Percentiles rank a stretch among this genome's conserved stretches.
Evolutionary conservation across 2,888 invertebrate genomes (phyloP).

Genomic region (Cacoxenus indagator): DNA sequence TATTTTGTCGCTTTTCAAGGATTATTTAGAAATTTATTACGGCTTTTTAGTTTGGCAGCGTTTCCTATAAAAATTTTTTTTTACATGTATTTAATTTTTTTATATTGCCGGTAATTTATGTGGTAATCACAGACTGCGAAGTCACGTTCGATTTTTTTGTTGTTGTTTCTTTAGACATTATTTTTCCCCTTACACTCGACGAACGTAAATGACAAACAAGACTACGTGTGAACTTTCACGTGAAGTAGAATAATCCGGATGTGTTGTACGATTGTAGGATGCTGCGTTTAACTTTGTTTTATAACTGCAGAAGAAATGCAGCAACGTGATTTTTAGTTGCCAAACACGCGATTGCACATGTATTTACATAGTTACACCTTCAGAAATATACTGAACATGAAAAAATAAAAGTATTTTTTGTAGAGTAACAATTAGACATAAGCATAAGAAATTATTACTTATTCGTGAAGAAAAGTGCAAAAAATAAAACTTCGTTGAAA

Average conservation of each 20-base stretch:
- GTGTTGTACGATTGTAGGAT: neutral
- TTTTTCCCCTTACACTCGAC: too few relatives aligned
- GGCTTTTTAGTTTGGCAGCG: too few relatives aligned
- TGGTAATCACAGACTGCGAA: slow-evolving; percentile 35
- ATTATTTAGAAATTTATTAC: too few relatives aligned
- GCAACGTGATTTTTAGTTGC: slow-evolving; percentile 50
- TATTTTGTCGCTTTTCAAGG: too few relatives aligned
- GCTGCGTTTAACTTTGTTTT: too few relatives aligned
- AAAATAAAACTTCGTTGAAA: too few relatives aligned
- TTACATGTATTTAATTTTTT: neutral
- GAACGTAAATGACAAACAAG: slow-evolving; percentile 59
- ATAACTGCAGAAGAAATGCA: slow-evolving; percentile 18
- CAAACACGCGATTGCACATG: slow-evolving; percentile 13
- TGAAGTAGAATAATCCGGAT: neutral
- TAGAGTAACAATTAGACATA: too few relatives aligned
- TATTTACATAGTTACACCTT: too few relatives aligned
- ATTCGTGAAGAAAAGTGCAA: too few relatives aligned
- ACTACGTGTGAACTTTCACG: slow-evolving; percentile 26
- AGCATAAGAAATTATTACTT: too few relatives aligned
- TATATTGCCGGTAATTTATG: slow-evolving; percentile 42
- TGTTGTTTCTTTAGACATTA: neutral
- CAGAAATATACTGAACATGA: too few relatives aligned
- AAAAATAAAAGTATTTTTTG: too few relatives aligned
- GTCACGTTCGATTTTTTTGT: neutral
- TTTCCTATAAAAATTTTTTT: neutral